phyloP scores from a whole-genome alignment of 2,888 invertebrate species.

The Leptopilina drosophilae region DNA sequence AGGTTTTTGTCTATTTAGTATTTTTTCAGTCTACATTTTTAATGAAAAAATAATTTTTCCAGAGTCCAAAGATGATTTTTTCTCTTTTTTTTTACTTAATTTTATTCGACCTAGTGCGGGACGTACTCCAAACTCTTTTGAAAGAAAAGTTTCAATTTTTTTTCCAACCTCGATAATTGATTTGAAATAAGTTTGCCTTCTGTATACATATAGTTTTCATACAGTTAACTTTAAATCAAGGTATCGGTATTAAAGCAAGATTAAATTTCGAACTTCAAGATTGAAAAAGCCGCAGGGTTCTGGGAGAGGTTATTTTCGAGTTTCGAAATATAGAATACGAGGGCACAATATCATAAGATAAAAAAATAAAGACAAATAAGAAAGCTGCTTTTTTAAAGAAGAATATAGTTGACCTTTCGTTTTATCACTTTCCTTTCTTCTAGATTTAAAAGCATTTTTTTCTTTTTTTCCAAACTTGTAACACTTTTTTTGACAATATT shows the following conservation, averaged over 20 bases:
- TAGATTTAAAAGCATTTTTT: no score
- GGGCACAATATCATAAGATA: no score
- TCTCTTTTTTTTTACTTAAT: constrained; percentile 27
- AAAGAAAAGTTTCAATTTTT: constrained; percentile 20
- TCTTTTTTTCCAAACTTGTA: no score
- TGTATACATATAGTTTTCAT: constrained; percentile 1
- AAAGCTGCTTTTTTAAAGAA: no score
- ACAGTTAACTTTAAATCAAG: constrained; percentile 23
- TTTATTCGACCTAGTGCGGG: neutral
- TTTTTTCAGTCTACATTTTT: neutral
- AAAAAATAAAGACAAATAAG: no score
- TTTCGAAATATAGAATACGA: neutral
- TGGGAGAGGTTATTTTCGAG: neutral
- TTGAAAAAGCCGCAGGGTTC: constrained; percentile 23
- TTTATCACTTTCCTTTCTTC: no score
- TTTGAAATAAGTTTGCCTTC: constrained; percentile 10
- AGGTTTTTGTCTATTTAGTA: neutral
- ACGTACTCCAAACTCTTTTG: neutral
- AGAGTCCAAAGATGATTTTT: neutral
- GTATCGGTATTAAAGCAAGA: constrained; percentile 21
- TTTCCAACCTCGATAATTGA: constrained; percentile 16
- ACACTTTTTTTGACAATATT: no score
- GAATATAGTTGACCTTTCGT: no score
- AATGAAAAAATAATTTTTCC: neutral
- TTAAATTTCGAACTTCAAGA: constrained; percentile 35